phyloP scores from a whole-genome alignment of 2,113 vertebrate genomes.

The Scopus umbretta region DNA sequence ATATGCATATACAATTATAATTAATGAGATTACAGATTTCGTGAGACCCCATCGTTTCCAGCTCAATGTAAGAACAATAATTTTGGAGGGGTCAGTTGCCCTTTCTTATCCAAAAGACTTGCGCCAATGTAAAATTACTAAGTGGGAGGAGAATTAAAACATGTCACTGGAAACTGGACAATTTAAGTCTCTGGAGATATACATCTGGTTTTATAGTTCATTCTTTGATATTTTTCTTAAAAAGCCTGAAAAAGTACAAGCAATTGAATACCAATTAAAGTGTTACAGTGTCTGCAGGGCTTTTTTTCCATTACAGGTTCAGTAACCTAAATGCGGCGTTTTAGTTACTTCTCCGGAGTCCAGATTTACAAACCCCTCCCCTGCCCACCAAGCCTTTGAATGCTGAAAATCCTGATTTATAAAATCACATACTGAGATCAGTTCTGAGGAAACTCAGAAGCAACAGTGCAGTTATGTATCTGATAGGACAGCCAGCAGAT shows the following conservation, averaged over 20 bases:
- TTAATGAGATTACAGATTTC: background rate
- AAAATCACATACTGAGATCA: background rate
- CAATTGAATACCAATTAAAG: slow-evolving; percentile 13
- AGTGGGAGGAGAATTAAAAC: slow-evolving; percentile 36
- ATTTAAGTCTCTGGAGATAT: slow-evolving; percentile 26
- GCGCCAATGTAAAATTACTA: background rate
- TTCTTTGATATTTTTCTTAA: slow-evolving; percentile 23
- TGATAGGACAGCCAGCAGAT: background rate
- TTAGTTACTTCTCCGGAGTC: background rate
- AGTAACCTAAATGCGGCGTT: background rate
- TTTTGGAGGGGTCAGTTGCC: background rate
- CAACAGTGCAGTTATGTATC: background rate
- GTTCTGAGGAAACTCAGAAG: background rate
- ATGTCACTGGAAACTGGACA: slow-evolving; percentile 8
- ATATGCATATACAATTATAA: background rate
- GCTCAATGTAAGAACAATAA: background rate
- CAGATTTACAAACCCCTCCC: background rate
- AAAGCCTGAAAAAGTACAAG: slow-evolving; percentile 1
- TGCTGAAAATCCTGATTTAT: background rate
- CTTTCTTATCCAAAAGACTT: background rate
- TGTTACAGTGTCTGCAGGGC: background rate
- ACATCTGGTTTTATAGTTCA: slow-evolving; percentile 31
- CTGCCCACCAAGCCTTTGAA: background rate
- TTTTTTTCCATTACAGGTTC: background rate
- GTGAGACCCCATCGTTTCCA: background rate